phyloP scores from a whole-genome alignment of 2,888 invertebrate species.

The Mactromeris polynyma region DNA sequence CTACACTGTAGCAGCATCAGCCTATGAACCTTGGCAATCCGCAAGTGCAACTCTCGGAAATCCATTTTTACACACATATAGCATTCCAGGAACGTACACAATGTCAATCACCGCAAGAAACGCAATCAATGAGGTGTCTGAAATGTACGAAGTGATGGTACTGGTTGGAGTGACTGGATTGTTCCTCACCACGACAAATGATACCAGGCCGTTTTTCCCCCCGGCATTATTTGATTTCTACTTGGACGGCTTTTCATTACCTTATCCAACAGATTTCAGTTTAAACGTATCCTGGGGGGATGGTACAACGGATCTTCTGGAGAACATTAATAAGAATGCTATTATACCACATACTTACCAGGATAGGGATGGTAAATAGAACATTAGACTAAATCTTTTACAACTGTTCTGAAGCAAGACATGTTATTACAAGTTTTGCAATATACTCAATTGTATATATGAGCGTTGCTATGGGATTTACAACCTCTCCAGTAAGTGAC shows the following conservation, averaged over 20 bases:
- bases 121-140: constrained; percentile 50
- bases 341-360: constrained; percentile 49
- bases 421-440: too few species aligned
- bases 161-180: constrained; percentile 74
- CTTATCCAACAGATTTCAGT: constrained; percentile 75
- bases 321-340: constrained; percentile 53
- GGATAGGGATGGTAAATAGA: constrained; percentile 53
- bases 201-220: constrained; percentile 62
- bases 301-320: constrained; percentile 36
- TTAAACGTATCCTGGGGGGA: constrained; percentile 77
- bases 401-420: too few species aligned
- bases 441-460: too few species aligned
- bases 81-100: constrained; percentile 64
- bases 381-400: too few species aligned
- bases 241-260: constrained; percentile 53
- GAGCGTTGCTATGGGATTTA: too few species aligned
- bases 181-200: constrained; percentile 16
- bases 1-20: neutral
- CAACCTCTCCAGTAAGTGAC: too few species aligned
- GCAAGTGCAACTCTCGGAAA: neutral
- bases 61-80: constrained; percentile 67
- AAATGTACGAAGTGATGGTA: constrained; percentile 60
- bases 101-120: constrained; percentile 71
- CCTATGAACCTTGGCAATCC: constrained; percentile 17
- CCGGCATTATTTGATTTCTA: constrained; percentile 65